These are phyloP conservation scores for Lathamus discolor DNA, from an alignment of 2,113 vertebrate genomes.

Conservation along the genomic window DNA sequence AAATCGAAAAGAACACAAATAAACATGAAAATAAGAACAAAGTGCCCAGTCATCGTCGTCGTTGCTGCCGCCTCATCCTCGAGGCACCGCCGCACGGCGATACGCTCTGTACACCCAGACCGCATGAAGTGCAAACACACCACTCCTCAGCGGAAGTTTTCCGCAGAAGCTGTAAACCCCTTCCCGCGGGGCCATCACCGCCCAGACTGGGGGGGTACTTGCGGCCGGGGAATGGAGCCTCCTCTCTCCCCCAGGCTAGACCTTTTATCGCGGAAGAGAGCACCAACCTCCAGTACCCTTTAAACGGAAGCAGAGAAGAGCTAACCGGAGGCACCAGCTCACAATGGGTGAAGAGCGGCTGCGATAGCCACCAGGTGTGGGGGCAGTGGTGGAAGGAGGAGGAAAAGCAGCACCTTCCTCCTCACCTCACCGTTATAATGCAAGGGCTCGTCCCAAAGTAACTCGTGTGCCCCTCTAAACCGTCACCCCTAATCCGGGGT, in stretches of 20 bases:
- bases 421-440: background rate
- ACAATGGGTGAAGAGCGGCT: background rate
- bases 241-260: too few species aligned
- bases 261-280: background rate
- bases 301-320: background rate
- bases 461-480: background rate
- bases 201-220: background rate
- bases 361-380: background rate
- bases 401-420: background rate
- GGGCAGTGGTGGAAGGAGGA: background rate
- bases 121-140: background rate
- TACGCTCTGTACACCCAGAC: too few species aligned
- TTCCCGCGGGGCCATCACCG: background rate
- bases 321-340: background rate
- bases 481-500: too few species aligned
- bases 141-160: background rate
- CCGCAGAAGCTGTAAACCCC: background rate
- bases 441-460: background rate
- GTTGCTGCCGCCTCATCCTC: too few species aligned
- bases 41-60: too few species aligned
- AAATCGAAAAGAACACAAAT: constrained; percentile 79
- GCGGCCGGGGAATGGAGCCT: background rate
- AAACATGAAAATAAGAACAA: constrained; percentile 83
- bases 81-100: background rate
- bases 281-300: background rate